Evolutionary conservation across 2,113 vertebrate species (phyloP).

Genomic region (Cyanocitta stelleri): DNA sequence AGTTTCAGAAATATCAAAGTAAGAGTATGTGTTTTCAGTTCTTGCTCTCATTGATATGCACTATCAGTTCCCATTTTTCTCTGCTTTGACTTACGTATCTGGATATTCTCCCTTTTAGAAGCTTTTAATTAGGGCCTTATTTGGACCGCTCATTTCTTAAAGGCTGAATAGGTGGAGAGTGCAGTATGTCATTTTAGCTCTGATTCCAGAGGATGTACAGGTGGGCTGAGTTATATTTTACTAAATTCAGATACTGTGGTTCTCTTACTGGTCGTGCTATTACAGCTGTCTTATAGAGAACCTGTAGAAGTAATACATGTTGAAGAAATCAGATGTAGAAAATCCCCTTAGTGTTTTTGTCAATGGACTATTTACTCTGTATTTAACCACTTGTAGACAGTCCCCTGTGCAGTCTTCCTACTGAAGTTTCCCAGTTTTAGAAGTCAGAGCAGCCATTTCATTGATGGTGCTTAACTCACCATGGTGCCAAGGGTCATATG

Average conservation of each 20-base stretch:
- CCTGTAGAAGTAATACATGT: background rate
- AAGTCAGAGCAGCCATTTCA: background rate
- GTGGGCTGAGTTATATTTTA: background rate
- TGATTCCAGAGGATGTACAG: background rate
- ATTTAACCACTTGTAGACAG: background rate
- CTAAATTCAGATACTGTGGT: background rate
- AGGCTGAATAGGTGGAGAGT: background rate
- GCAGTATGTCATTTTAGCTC: background rate
- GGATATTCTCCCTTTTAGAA: conserved; percentile 17
- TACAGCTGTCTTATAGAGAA: background rate
- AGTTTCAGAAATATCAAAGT: background rate
- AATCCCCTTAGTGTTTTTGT: background rate
- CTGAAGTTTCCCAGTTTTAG: background rate
- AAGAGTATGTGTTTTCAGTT: background rate
- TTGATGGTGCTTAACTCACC: background rate
- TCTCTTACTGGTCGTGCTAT: background rate
- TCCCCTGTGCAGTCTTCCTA: background rate
- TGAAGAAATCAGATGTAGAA: background rate
- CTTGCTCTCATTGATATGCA: background rate
- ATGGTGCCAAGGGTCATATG: background rate
- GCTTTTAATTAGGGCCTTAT: background rate
- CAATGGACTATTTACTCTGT: background rate
- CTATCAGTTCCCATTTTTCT: background rate
- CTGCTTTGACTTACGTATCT: background rate
- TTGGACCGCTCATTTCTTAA: background rate